These are phyloP conservation scores for Drosophila novamexicana DNA, from an alignment of 1,140 invertebrate species.

Conservation along the genomic window DNA sequence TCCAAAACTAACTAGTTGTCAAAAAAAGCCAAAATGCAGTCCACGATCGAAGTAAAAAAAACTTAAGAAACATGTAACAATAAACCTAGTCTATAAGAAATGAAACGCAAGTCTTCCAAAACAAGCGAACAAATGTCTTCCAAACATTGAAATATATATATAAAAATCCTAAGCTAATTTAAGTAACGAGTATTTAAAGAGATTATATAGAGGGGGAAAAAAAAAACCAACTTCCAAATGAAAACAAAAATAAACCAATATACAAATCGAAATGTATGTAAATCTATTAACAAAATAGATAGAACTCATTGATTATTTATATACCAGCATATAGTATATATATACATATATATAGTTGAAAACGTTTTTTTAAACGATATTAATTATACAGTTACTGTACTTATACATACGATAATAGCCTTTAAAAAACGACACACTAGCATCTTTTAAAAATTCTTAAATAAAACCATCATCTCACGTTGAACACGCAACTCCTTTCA, in stretches of 20 bases:
- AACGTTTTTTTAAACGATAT: slow-evolving; percentile 72
- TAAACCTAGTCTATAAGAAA: slow-evolving; percentile 71
- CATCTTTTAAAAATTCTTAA: slow-evolving; percentile 74
- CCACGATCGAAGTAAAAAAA: neutral
- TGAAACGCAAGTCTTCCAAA: slow-evolving; percentile 81
- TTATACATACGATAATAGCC: slow-evolving; percentile 70
- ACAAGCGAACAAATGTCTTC: slow-evolving; percentile 80
- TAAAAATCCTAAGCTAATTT: slow-evolving; percentile 53
- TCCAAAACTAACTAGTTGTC: slow-evolving; percentile 51
- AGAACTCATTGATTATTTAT: slow-evolving; percentile 76
- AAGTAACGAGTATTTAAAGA: slow-evolving; percentile 44
- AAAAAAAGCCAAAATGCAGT: slow-evolving; percentile 11
- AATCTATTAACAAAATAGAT: slow-evolving; percentile 58
- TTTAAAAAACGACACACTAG: slow-evolving; percentile 75
- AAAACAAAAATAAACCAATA: slow-evolving; percentile 59
- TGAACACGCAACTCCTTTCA: slow-evolving; percentile 22
- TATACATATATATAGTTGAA: slow-evolving; percentile 49
- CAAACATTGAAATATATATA: slow-evolving; percentile 48
- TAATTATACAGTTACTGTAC: slow-evolving; percentile 75
- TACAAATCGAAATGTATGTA: slow-evolving; percentile 62
- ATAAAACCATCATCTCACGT: slow-evolving; percentile 78
- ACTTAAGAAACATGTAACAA: slow-evolving; percentile 30
- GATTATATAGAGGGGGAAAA: slow-evolving; percentile 31
- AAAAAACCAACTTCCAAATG: slow-evolving; percentile 39
- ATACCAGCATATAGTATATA: slow-evolving; percentile 46